phyloP scores from a whole-genome alignment of 2,888 invertebrate species.

The Callimorpha dominula region DNA sequence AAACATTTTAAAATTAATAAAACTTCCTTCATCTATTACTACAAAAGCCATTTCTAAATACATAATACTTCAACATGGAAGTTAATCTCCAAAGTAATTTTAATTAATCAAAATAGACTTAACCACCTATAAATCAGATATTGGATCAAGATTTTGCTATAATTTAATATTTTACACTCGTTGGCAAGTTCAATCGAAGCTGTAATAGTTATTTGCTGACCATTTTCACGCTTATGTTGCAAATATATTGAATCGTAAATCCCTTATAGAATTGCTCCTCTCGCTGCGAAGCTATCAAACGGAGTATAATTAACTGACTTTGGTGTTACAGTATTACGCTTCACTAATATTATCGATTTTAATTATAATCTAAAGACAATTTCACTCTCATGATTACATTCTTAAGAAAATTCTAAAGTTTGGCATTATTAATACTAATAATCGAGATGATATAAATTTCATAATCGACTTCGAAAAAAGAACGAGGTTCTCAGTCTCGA shows the following conservation, averaged over 20 bases:
- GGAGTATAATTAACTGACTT: constrained; percentile 49
- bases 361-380: not conserved
- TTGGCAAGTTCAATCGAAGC: constrained; percentile 26
- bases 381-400: not conserved
- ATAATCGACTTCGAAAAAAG: not conserved
- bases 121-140: constrained; percentile 33
- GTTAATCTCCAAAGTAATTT: constrained; percentile 11
- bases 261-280: constrained; percentile 50
- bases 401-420: not conserved
- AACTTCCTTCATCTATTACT: too few relatives aligned
- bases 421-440: not conserved
- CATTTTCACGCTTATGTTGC: constrained; percentile 46
- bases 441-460: not conserved
- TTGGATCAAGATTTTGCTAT: constrained; percentile 32
- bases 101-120: constrained; percentile 27
- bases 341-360: constrained; percentile 24
- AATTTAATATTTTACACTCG: constrained; percentile 35
- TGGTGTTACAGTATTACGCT: constrained; percentile 38
- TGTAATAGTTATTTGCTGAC: constrained; percentile 45
- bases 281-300: constrained; percentile 39
- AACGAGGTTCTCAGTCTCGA: too few relatives aligned
- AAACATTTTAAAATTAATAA: not conserved
- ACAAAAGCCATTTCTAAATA: constrained; percentile 13
- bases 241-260: constrained; percentile 54
- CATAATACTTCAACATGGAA: not conserved